A percentile compares a stretch with the other conserved stretches of the same genome.
Evolutionary conservation across 1,140 invertebrate genomes (phyloP).

Genomic region (Potamilus streckersoni): DNA sequence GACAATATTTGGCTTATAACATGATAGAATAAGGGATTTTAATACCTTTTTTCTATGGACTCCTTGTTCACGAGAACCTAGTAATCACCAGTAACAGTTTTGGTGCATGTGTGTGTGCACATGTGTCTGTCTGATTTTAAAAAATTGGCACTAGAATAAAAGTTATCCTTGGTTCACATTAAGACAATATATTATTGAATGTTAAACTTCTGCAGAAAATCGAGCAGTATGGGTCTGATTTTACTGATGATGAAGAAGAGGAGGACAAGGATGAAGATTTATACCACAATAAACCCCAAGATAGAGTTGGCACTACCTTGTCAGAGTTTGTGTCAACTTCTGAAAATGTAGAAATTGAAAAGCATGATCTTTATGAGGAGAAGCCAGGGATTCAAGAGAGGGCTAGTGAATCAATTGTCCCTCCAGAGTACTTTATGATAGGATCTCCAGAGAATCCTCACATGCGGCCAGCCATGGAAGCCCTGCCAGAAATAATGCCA

Average conservation of each 20-base stretch:
- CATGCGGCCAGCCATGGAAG: conserved; percentile 10
- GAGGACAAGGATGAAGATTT: conserved; percentile 4
- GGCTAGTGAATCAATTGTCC: not conserved
- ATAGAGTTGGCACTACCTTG: not conserved
- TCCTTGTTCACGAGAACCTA: too few species aligned
- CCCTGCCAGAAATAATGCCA: conserved; percentile 41
- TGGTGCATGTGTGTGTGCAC: too few species aligned
- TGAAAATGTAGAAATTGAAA: not conserved
- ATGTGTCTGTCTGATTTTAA: too few species aligned
- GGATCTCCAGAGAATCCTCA: conserved; percentile 28
- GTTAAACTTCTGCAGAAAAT: conserved; percentile 29
- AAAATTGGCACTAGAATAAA: too few species aligned
- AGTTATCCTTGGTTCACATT: not conserved
- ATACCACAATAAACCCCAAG: not conserved
- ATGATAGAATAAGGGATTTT: too few species aligned
- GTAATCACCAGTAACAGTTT: too few species aligned
- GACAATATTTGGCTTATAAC: too few species aligned
- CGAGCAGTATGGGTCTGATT: conserved; percentile 53
- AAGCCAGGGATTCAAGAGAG: too few species aligned
- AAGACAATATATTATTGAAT: not conserved
- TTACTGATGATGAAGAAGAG: conserved; percentile 53
- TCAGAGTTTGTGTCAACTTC: not conserved
- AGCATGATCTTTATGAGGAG: not conserved
- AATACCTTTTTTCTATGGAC: too few species aligned
- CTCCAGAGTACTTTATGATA: conserved; percentile 4